Conservation (phyloP, 2,113 vertebrate genomes). For the Nothoprocta pentlandii region DNA sequence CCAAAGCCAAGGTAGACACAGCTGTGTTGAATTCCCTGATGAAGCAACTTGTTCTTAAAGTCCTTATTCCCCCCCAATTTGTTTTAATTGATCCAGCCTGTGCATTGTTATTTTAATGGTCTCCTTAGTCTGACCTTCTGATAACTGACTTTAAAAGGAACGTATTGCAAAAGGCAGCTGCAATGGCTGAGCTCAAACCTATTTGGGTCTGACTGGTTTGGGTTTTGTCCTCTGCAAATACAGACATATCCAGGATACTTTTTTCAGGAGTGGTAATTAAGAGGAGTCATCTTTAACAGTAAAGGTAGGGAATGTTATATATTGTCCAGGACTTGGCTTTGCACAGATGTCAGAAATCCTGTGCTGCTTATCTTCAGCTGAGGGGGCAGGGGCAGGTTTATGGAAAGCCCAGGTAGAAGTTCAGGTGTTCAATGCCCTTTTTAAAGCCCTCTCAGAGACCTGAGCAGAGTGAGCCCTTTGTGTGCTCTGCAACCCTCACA, state of each 20-base stretch:
- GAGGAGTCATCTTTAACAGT: background rate
- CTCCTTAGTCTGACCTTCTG: conserved; percentile 65
- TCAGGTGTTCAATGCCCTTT: background rate
- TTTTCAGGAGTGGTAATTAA: conserved; percentile 9
- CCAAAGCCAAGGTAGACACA: background rate
- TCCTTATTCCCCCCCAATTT: conserved; percentile 54
- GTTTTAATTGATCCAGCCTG: conserved; percentile 72
- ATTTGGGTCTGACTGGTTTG: background rate
- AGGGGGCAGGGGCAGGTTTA: background rate
- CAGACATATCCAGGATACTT: background rate
- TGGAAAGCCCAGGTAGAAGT: background rate
- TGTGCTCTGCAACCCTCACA: background rate
- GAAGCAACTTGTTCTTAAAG: conserved; percentile 52
- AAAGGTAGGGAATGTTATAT: background rate
- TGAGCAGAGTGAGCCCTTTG: background rate
- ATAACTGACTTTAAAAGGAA: conserved; percentile 57
- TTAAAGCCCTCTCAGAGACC: background rate
- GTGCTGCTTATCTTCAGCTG: background rate
- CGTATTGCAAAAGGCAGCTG: conserved; percentile 58
- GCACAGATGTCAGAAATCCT: background rate
- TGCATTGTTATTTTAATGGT: conserved; percentile 66
- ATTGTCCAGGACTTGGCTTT: background rate
- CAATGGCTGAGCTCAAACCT: conserved; percentile 59
- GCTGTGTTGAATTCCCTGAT: conserved; percentile 14
- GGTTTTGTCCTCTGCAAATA: conserved; percentile 42